phyloP scores from a whole-genome alignment of 2,888 invertebrate species.

The Hypsopygia costalis region DNA sequence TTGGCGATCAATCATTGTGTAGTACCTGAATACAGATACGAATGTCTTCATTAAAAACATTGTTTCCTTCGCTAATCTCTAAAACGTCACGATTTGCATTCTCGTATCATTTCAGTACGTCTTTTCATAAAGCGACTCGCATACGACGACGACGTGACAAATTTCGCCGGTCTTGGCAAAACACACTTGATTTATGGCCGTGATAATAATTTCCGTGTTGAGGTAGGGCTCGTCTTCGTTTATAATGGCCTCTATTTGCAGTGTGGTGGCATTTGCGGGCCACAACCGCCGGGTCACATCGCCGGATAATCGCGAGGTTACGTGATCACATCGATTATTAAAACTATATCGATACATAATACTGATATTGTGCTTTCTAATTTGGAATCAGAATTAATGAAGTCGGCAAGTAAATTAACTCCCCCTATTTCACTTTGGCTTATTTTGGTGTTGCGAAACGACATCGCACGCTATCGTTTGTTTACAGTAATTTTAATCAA shows the following conservation, averaged over 20 bases:
- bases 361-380: not conserved
- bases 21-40: too few relatives aligned
- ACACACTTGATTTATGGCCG: constrained; percentile 51
- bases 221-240: constrained; percentile 55
- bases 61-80: not conserved
- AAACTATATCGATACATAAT: not conserved
- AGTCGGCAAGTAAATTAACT: constrained; percentile 14
- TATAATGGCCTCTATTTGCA: constrained; percentile 44
- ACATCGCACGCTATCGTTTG: too few relatives aligned
- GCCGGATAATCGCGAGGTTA: constrained; percentile 30
- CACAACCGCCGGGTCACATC: constrained; percentile 35
- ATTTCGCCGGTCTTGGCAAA: constrained; percentile 45
- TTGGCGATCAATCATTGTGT: not conserved
- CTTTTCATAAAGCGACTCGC: constrained; percentile 10
- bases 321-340: constrained; percentile 23
- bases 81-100: constrained; percentile 1
- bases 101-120: not conserved
- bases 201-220: constrained; percentile 68
- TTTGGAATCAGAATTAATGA: not conserved
- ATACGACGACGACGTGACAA: constrained; percentile 32
- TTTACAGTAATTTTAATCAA: too few relatives aligned
- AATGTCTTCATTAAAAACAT: too few relatives aligned
- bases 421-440: not conserved
- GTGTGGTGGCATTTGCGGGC: constrained; percentile 40
- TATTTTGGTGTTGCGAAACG: not conserved